Conservation (phyloP, 2,797 vertebrate genomes). For the Bradypodion pumilum region DNA sequence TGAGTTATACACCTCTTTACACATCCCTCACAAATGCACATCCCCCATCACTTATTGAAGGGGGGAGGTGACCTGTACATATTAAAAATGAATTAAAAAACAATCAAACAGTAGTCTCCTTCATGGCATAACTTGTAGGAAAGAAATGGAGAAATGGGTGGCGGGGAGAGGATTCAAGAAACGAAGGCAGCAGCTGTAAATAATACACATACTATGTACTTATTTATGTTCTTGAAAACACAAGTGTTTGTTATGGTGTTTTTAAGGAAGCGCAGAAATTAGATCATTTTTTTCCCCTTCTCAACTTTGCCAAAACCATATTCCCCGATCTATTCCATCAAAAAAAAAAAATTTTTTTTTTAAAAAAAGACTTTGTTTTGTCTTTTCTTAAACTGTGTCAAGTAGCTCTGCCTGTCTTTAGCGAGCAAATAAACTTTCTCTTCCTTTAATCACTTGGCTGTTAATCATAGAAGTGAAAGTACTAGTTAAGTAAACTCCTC, state of each 20-base stretch:
- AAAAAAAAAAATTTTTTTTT: neutral
- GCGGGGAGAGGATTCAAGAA: neutral
- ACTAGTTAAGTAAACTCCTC: constrained; percentile 1
- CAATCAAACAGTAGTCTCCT: no score
- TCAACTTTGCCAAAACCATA: neutral
- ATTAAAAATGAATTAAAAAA: neutral
- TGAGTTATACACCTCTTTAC: no score
- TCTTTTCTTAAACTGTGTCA: neutral
- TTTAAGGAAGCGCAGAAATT: neutral
- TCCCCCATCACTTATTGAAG: no score
- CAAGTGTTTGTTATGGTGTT: neutral
- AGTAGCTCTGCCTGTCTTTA: neutral
- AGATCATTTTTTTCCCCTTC: neutral
- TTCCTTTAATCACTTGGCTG: neutral
- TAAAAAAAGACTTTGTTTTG: neutral
- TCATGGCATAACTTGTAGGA: no score
- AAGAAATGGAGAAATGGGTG: neutral
- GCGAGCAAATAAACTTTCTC: neutral
- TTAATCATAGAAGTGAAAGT: neutral
- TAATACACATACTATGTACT: neutral
- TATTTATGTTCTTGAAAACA: neutral
- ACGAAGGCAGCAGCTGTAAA: no score
- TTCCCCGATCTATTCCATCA: neutral
- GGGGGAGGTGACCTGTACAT: no score
- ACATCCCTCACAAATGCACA: no score